Base-by-base conservation (phyloP, 2,113 vertebrate species). In the Grammomys dolichurus region DNA sequence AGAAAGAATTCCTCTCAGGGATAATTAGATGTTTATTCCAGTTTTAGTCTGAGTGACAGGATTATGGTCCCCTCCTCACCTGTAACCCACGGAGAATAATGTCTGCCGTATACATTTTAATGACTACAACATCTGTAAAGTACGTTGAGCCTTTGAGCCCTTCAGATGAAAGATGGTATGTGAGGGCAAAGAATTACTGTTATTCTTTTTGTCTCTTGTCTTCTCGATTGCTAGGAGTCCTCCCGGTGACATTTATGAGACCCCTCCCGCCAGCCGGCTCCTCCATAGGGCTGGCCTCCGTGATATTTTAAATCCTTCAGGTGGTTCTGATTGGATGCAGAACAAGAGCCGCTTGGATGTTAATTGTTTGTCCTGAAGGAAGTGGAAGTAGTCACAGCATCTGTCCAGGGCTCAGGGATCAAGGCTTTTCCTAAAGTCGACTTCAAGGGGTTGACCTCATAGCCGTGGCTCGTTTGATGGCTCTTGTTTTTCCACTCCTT, bases 21-120 rank as follows among this genome's bases (percentile, higher is more conserved):
- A 93, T 90, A 93, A 98, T 97, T 97, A 97, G 8, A 84, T 65
- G 97, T 97, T 97, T 85, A 95, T 97, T 97, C 92, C 96, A 97
- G 95, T 95, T 97, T 97, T 96, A 98, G 96, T 87, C 96, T 63
- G 54, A 97, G 70, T 97, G 97, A 97, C 97, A 98, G 97, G 82
- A 96, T 96, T 94, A 95, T 58, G 24, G 94, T 80, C 75, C 96
- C 70, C 91, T 97, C 92, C 89, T 80, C 96, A 90, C 96, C 96
- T 97, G 95, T 96, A 97, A 97, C 96, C 94, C 95, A 40, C 92
- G 85, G 94, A 97, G 95, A 96, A 95, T 95, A 96, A 96, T 91
- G 96, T 78, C 92, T 96, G 96, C 97, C 89, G 89, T 95, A 77
- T 94, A 97, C 43, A 11, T 96, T 94, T 95, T 96, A 97, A 97